A percentile compares a stretch with the other conserved stretches of the same genome.
Evolutionary conservation across 2,888 invertebrate genomes (phyloP).

Genomic region (Isoperla grammatica): DNA sequence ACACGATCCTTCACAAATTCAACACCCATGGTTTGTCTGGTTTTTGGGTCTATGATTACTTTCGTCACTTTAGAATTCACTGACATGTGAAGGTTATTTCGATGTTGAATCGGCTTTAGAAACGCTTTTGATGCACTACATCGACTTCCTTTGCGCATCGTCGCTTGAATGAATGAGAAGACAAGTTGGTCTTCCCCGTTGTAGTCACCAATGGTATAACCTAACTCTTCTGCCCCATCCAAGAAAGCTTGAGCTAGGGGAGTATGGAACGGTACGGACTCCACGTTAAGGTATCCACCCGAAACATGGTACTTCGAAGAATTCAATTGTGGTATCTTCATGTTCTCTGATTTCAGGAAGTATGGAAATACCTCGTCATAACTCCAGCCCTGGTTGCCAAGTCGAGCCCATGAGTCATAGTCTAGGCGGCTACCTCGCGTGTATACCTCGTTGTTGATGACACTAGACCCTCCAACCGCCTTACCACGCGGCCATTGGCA

Average conservation of each 20-base stretch:
- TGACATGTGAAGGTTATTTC: conserved; percentile 53
- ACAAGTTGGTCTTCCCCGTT: conserved; percentile 40
- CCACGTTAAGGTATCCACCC: conserved; percentile 40
- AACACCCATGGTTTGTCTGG: conserved; percentile 51
- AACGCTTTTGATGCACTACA: conserved; percentile 85
- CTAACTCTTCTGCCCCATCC: conserved; percentile 18
- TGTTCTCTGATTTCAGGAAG: conserved; percentile 35
- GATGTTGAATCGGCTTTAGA: conserved; percentile 48
- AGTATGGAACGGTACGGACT: conserved; percentile 38
- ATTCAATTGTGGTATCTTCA: conserved; percentile 36
- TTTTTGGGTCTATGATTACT: conserved; percentile 48
- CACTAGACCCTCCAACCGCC: conserved; percentile 38
- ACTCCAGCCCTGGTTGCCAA: conserved; percentile 30
- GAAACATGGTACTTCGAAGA: conserved; percentile 31
- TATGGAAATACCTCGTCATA: conserved; percentile 35
- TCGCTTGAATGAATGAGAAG: conserved; percentile 53
- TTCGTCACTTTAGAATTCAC: conserved; percentile 51
- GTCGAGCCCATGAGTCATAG: conserved; percentile 41
- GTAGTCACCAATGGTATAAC: conserved; percentile 36
- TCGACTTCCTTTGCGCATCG: conserved; percentile 74
- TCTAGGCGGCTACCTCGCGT: conserved; percentile 41
- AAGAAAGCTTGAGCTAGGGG: conserved; percentile 13
- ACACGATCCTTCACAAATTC: conserved; percentile 47
- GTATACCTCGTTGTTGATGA: conserved; percentile 43
- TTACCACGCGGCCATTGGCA: conserved; percentile 26